phyloP scores from a whole-genome alignment of 2,888 invertebrate genomes.

The Osmoderma eremita region DNA sequence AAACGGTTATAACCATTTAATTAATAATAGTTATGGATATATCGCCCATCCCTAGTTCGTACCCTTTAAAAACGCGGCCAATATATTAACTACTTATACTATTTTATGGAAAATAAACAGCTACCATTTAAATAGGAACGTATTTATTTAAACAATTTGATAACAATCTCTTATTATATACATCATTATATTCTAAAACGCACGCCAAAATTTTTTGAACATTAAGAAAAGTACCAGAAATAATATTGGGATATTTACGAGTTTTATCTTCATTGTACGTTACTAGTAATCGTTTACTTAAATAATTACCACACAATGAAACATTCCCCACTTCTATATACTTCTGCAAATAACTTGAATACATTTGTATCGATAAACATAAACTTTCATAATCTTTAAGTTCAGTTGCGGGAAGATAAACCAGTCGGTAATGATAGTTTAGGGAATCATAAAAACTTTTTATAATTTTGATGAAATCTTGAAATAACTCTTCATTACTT shows the following conservation, averaged over 20 bases:
- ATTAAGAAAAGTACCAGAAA: constrained; percentile 79
- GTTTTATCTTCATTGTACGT: constrained; percentile 71
- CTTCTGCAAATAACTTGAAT: constrained; percentile 70
- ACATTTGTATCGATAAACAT: constrained; percentile 77
- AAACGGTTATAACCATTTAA: too few relatives aligned
- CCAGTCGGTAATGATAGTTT: constrained; percentile 74
- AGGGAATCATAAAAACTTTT: constrained; percentile 73
- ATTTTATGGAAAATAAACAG: neutral
- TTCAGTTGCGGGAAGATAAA: constrained; percentile 70
- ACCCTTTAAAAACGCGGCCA: too few relatives aligned
- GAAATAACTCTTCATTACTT: constrained; percentile 67
- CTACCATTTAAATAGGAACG: constrained; percentile 6
- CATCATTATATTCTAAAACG: constrained; percentile 72
- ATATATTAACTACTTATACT: too few relatives aligned
- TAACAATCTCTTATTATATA: constrained; percentile 51
- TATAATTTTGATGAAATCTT: constrained; percentile 66
- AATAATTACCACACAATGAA: constrained; percentile 76
- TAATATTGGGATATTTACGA: constrained; percentile 71
- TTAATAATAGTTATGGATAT: too few relatives aligned
- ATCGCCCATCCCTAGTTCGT: too few relatives aligned
- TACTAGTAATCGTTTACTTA: constrained; percentile 82
- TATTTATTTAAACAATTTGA: constrained; percentile 46
- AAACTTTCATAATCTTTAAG: constrained; percentile 74
- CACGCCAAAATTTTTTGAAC: constrained; percentile 80
- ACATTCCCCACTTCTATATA: constrained; percentile 81